These are phyloP conservation scores for Goniozus legneri DNA, from an alignment of 1,140 invertebrate species.

Conservation along the genomic window DNA sequence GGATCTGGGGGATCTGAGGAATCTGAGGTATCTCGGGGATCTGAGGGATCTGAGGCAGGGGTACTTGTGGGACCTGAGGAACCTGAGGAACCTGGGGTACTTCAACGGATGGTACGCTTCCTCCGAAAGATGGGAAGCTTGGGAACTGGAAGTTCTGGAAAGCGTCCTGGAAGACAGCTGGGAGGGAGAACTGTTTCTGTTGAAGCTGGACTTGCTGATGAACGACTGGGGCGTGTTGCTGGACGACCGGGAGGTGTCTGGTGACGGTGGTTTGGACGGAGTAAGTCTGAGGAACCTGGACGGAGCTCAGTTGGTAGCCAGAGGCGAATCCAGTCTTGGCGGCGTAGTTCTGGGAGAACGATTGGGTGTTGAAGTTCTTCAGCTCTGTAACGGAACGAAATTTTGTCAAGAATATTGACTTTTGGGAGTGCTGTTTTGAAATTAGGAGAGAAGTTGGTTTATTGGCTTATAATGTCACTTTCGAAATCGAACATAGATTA, in stretches of 20 bases:
- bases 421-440: too few species aligned
- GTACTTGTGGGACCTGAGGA: background rate
- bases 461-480: too few species aligned
- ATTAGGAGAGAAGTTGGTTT: too few species aligned
- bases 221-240: background rate
- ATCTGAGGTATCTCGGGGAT: constrained; percentile 5
- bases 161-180: background rate
- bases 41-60: constrained; percentile 4
- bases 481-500: too few species aligned
- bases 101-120: background rate
- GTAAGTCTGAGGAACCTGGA: constrained; percentile 5
- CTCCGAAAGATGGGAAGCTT: constrained; percentile 10
- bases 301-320: background rate
- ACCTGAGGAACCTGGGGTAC: background rate
- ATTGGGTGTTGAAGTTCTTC: background rate
- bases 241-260: constrained; percentile 5
- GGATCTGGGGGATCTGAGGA: background rate
- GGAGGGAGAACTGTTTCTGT: background rate
- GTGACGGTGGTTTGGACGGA: constrained; percentile 8
- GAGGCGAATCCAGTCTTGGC: background rate
- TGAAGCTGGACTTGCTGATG: background rate
- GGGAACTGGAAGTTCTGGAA: constrained; percentile 3
- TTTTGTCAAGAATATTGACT: too few species aligned
- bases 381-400: background rate
- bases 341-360: background rate